Conservation (phyloP, 1,140 invertebrate species). For the Arctopsyche grandis region DNA sequence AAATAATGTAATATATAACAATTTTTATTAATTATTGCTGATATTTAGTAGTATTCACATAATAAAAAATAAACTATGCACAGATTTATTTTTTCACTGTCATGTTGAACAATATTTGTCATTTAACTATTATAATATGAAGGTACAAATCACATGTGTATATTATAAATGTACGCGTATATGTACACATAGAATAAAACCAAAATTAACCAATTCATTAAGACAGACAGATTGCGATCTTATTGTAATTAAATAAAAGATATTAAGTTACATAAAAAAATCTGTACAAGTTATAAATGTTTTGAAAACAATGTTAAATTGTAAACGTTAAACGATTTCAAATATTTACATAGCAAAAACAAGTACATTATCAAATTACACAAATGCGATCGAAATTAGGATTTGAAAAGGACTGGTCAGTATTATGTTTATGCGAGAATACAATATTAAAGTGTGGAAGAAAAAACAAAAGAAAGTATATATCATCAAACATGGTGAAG, state of each 20-base stretch:
- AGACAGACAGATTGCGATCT: not conserved
- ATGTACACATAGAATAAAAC: conserved; percentile 22
- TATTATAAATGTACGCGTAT: conserved; percentile 24
- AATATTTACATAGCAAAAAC: conserved; percentile 46
- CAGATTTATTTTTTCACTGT: conserved; percentile 59
- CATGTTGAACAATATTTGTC: conserved; percentile 52
- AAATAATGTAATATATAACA: conserved; percentile 52
- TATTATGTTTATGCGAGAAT: no score
- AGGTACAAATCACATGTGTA: conserved; percentile 48
- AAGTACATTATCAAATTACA: no score
- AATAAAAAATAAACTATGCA: conserved; percentile 71
- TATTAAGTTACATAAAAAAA: conserved; percentile 43
- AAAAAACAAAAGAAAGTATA: no score
- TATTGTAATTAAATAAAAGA: no score
- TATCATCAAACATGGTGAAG: no score
- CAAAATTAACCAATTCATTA: not conserved
- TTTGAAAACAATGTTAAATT: conserved; percentile 45
- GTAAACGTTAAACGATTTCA: conserved; percentile 39
- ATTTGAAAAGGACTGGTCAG: not conserved
- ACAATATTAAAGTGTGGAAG: no score
- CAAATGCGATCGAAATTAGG: no score
- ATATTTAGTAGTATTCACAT: conserved; percentile 64
- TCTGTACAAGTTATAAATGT: conserved; percentile 52
- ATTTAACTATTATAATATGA: conserved; percentile 43
- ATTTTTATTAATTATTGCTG: conserved; percentile 56